These are phyloP conservation scores for Oreortyx pictus DNA, from an alignment of 2,797 vertebrate genomes.

Conservation along the genomic window DNA sequence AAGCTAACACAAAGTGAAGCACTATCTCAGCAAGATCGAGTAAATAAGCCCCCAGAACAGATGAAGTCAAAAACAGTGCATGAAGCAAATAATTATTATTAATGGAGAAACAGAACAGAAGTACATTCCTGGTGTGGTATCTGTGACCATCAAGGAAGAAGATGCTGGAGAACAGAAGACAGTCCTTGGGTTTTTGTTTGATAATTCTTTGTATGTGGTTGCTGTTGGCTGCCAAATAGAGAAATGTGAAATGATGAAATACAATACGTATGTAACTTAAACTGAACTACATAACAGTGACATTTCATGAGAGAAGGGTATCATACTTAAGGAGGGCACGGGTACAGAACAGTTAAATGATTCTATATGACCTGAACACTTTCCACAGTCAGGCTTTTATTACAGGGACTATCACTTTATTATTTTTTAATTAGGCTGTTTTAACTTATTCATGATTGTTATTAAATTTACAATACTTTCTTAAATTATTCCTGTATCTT, in stretches of 20 bases:
- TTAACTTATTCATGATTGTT: slow-evolving; percentile 67
- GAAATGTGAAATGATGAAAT: not conserved
- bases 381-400: not conserved
- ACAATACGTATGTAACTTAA: not conserved
- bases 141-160: not conserved
- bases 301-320: not conserved
- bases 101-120: not conserved
- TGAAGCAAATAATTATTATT: not conserved
- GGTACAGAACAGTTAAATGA: not conserved
- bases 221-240: not conserved
- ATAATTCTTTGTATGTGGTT: not conserved
- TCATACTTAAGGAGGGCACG: not conserved
- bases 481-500: slow-evolving; percentile 71
- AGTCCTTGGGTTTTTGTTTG: not conserved
- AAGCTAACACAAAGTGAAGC: not conserved
- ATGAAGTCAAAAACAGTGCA: not conserved
- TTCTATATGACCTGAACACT: not conserved
- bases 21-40: not conserved
- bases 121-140: not conserved
- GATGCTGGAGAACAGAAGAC: not conserved
- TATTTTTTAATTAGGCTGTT: slow-evolving; percentile 54
- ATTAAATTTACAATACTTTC: slow-evolving; percentile 70
- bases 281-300: not conserved
- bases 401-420: slow-evolving; percentile 18
- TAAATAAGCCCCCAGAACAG: not conserved